A percentile compares a stretch with the other conserved stretches of the same genome.
These are phyloP conservation scores for Lasioglossum zephyrum DNA, from an alignment of 2,888 invertebrate species.

Conservation along the genomic window DNA sequence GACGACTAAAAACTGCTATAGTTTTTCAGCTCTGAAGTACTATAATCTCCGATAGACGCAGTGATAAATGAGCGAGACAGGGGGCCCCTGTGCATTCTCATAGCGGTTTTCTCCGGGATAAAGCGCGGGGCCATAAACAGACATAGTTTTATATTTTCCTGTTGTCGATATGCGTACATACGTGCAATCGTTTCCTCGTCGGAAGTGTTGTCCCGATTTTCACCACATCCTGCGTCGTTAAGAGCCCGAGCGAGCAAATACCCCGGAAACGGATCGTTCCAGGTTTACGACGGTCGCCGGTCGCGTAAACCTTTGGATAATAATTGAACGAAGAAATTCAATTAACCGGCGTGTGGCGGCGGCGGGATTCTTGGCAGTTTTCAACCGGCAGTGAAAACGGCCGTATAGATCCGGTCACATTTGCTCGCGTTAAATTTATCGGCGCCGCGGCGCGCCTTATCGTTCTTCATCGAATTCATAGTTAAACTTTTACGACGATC, in stretches of 20 bases:
- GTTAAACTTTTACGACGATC: constrained; percentile 20
- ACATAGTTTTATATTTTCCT: background rate
- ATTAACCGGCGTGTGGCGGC: constrained; percentile 7
- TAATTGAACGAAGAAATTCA: constrained; percentile 11
- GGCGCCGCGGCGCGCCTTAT: background rate
- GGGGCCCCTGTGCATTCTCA: background rate
- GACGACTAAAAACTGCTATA: too few relatives aligned
- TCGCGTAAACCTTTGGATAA: background rate
- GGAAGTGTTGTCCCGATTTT: constrained; percentile 2
- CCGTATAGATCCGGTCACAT: background rate
- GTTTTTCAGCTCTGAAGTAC: background rate
- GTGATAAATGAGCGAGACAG: background rate
- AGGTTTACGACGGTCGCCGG: background rate
- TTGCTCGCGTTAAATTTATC: constrained; percentile 13
- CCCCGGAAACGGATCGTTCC: background rate
- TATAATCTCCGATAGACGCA: background rate
- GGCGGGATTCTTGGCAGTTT: background rate
- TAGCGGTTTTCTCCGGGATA: background rate
- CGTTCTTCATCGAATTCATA: constrained; percentile 24
- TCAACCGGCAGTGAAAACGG: constrained; percentile 1
- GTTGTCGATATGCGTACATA: background rate
- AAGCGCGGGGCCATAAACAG: background rate
- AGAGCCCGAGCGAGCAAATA: background rate
- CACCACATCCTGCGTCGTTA: background rate
- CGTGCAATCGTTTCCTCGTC: background rate